A percentile compares a stretch with the other conserved stretches of the same genome.
Evolutionary conservation across 2,888 invertebrate genomes (phyloP).

Genomic region (Meghimatium bilineatum): DNA sequence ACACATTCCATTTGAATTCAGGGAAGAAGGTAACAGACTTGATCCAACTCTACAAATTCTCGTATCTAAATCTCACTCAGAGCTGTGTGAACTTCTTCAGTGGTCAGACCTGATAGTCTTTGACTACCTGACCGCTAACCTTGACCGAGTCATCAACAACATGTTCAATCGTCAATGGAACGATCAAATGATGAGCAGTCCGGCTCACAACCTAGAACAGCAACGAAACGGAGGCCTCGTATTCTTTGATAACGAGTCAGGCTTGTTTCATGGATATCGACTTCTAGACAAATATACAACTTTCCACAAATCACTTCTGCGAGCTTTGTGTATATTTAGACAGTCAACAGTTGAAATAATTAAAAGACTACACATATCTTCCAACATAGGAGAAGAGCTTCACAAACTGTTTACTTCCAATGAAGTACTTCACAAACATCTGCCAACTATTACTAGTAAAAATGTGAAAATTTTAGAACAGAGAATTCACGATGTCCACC

Average conservation of each 20-base stretch:
- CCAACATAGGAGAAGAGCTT: slow-evolving; percentile 82
- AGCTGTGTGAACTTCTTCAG: slow-evolving; percentile 81
- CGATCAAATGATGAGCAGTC: slow-evolving; percentile 90
- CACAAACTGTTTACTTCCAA: slow-evolving; percentile 84
- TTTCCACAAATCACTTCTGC: slow-evolving; percentile 87
- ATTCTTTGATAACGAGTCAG: slow-evolving; percentile 83
- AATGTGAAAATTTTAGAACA: slow-evolving; percentile 88
- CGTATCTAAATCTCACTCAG: slow-evolving; percentile 53
- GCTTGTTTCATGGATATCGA: slow-evolving; percentile 89
- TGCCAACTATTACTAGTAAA: slow-evolving; percentile 88
- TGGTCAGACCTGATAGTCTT: slow-evolving; percentile 93
- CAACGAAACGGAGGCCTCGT: slow-evolving; percentile 84
- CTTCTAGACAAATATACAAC: slow-evolving; percentile 89
- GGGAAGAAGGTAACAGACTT: slow-evolving; percentile 78
- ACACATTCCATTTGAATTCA: slow-evolving; percentile 86
- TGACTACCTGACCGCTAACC: slow-evolving; percentile 91
- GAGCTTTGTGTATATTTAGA: slow-evolving; percentile 88
- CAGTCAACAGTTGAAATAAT: slow-evolving; percentile 84
- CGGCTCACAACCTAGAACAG: slow-evolving; percentile 89
- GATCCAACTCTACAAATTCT: slow-evolving; percentile 50
- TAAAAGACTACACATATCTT: slow-evolving; percentile 80
- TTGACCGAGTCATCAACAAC: slow-evolving; percentile 92
- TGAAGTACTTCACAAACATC: slow-evolving; percentile 75
- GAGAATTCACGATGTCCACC: slow-evolving; percentile 85
- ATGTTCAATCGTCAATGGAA: slow-evolving; percentile 94